Evolutionary conservation across 1,140 invertebrate species (phyloP), one percentile per base, ranked within the genome.

Genomic region (Oreohelix idahoensis): DNA sequence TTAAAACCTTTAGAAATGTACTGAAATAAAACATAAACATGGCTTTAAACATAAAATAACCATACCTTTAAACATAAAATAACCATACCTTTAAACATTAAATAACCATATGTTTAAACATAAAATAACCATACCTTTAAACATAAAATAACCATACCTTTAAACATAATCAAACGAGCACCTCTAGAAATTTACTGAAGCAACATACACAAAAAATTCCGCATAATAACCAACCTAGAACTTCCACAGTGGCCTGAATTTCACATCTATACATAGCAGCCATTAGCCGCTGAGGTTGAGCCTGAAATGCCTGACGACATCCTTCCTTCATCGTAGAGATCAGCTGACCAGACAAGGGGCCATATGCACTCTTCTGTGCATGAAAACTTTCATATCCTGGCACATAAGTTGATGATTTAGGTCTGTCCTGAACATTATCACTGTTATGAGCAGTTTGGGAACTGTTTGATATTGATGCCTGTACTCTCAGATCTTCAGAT

Each of bases 221-320:
- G 20, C 10, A 10, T 15, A 58, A 58, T 23, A n/a, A 95, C 96
- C 96, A 93, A 97, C 97, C 98, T 89, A 99, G 94, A 86, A 98
- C 97, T 93, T 98, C 97, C 1, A 96, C 95, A 86, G 97, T 97
- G 20, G 97, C 97, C 89, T 97, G 91, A 84, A 99, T 97, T 87
- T 95, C 96, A 92, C 98, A 99, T 53, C 95, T 96, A 91, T 99
- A 99, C 97, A 99, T 99, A 0, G 98, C 98, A 20, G 96, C 96
- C 93, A 99, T 97, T 5, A 99, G 91, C 82, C 98, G 94, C 90
- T 98, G 97, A 11, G 96, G 95, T 90, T 97, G 96, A 49, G 95
- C 95, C 91, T 97, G 96, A 88, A 99, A 97, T 0, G 97, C 96
- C 91, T 95, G 96, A 66, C 96, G 94, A 90, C 98, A 98, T 4